Evolutionary conservation across 2,113 vertebrate species (phyloP).

Genomic region (Daubentonia madagascariensis): DNA sequence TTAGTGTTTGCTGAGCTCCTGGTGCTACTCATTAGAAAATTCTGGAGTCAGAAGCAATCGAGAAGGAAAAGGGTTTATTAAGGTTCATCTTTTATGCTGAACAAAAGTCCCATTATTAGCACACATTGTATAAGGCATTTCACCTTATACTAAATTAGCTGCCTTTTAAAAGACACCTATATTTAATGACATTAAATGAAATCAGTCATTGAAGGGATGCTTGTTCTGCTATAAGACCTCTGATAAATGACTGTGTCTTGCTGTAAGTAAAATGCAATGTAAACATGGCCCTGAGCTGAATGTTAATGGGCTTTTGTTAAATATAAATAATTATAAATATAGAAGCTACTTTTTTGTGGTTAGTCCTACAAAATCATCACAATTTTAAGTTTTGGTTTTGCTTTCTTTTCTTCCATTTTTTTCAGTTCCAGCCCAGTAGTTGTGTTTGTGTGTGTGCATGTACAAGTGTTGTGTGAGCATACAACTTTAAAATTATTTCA

Average conservation of each 20-base stretch:
- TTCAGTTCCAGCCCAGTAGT: neutral
- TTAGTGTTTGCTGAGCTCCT: neutral
- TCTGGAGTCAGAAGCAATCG: conserved; percentile 25
- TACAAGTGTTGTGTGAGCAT: neutral
- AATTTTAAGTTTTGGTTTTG: neutral
- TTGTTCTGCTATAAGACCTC: neutral
- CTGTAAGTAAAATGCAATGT: neutral
- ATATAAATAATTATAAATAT: neutral
- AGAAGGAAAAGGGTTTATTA: neutral
- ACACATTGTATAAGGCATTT: neutral
- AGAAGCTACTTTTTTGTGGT: neutral
- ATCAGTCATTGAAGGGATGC: neutral
- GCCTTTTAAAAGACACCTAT: conserved; percentile 17
- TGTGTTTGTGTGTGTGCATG: neutral
- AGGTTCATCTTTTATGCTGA: conserved; percentile 44
- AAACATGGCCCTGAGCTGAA: neutral
- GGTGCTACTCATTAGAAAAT: conserved; percentile 64
- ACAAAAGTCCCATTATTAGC: neutral
- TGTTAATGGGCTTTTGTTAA: neutral
- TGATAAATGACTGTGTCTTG: neutral
- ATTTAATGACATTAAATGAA: neutral
- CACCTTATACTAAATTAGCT: conserved; percentile 18
- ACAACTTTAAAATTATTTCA: neutral
- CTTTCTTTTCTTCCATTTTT: neutral
- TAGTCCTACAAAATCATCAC: neutral